A percentile compares a stretch with the other conserved stretches of the same genome.
Conservation (phyloP, 2,797 vertebrate species). For the Meriones psammophilus region DNA sequence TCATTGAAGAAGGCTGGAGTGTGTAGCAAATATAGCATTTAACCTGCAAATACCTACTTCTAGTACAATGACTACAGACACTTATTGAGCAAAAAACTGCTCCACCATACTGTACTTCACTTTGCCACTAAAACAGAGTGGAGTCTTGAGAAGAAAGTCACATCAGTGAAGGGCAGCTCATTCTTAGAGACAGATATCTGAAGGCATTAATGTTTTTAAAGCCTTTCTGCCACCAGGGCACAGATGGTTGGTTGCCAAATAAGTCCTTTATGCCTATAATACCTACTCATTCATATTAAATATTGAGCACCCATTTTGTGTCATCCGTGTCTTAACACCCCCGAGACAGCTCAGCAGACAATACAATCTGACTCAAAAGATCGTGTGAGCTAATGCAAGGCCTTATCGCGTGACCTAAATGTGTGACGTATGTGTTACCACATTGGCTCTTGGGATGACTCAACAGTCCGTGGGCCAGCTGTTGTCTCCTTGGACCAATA, state of each 20-base stretch:
- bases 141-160: not conserved
- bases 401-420: not conserved
- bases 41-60: not conserved
- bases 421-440: not conserved
- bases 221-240: not conserved
- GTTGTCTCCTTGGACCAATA: not conserved
- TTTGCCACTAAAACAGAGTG: not conserved
- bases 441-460: not conserved
- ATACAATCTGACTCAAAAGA: not conserved
- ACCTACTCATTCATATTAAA: not conserved
- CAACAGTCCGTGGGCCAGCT: rapidly evolving
- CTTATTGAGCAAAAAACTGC: not conserved
- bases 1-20: not conserved
- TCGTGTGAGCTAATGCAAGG: not conserved
- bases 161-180: not conserved
- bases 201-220: not conserved
- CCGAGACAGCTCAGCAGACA: not conserved
- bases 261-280: not conserved
- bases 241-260: not conserved
- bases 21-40: not conserved
- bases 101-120: not conserved
- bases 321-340: not conserved
- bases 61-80: not conserved
- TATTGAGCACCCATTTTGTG: not conserved
- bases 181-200: not conserved